Evolutionary conservation across 2,888 invertebrate genomes (phyloP), one percentile per base, ranked within the genome.

Genomic region (Synergus umbraculus): DNA sequence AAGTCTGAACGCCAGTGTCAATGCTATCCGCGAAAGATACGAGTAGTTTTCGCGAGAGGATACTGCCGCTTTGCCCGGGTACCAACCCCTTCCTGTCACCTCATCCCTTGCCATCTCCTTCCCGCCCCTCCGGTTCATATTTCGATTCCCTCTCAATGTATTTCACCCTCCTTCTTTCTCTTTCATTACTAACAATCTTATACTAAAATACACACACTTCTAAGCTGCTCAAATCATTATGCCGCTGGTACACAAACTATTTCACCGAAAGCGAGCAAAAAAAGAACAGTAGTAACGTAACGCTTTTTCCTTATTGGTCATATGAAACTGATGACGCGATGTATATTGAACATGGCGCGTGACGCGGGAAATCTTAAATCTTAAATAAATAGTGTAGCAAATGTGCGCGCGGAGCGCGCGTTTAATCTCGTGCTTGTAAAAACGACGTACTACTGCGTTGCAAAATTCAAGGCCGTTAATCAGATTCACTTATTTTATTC

Each of bases 21-120:
- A n/a, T n/a, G n/a, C n/a, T n/a, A n/a, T n/a, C n/a, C n/a, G n/a
- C n/a, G n/a, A n/a, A n/a, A n/a, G 89, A 88, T 89, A 87, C 83
- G 87, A 89, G 89, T 90, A 90, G 90, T 91, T 91, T 91, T 90
- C 88, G 86, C 87, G 85, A 87, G 88, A 87, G 88, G 83, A 84
- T 63, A 77, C 58, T 78, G 78, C 81, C 77, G 84, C 82, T 83
- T 85, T 86, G 85, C 85, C 86, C 86, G 82, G 82, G 81, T 84
- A 85, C 86, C 84, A 83, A 85, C 76, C 76, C 83, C 86, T 77
- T 78, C 67, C 60, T 64, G 43, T 80, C 60, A 46, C 76, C 79
- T 63, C 79, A 76, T 76, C 76, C 63, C 77, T 54, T 78, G 49
- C 81, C 37, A 41, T 65, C 77, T 63, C 73, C 73, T 63, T 76